Percentiles rank a stretch among this genome's conserved stretches.
phyloP scores from a whole-genome alignment of 2,797 vertebrate species.

The Sparidentex hasta region DNA sequence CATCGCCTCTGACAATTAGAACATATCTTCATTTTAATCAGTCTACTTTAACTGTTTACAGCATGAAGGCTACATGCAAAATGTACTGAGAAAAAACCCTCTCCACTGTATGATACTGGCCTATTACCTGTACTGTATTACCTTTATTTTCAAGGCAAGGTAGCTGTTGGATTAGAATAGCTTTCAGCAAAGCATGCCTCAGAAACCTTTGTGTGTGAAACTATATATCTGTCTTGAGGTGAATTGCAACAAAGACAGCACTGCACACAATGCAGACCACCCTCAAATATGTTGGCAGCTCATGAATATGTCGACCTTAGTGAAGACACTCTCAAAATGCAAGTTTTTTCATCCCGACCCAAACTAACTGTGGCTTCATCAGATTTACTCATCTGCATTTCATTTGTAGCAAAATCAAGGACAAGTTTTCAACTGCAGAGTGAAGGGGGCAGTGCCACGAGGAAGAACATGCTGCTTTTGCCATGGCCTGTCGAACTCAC shows the following conservation, averaged over 20 bases:
- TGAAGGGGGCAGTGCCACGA: slow-evolving; percentile 36
- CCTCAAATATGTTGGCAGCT: slow-evolving; percentile 14
- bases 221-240: slow-evolving; percentile 1
- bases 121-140: not conserved
- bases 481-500: slow-evolving; percentile 63
- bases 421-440: slow-evolving; percentile 25
- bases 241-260: slow-evolving; percentile 31
- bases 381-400: slow-evolving; percentile 39
- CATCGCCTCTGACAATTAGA: slow-evolving; percentile 30
- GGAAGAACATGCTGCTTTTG: slow-evolving; percentile 44
- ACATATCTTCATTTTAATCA: slow-evolving; percentile 43
- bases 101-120: slow-evolving; percentile 10
- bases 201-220: slow-evolving; percentile 34
- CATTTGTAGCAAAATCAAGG: slow-evolving; percentile 33
- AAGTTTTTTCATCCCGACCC: slow-evolving; percentile 21
- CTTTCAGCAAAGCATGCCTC: slow-evolving; percentile 28
- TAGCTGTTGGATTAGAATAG: slow-evolving; percentile 35
- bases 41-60: slow-evolving; percentile 9
- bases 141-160: slow-evolving; percentile 32
- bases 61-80: slow-evolving; percentile 3
- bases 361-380: slow-evolving; percentile 21
- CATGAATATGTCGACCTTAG: slow-evolving; percentile 6
- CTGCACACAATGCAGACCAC: slow-evolving; percentile 7
- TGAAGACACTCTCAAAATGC: not conserved
- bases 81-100: not conserved